Evolutionary conservation across 1,140 invertebrate genomes (phyloP), one percentile per base, ranked within the genome.

Genomic region (Pollicipes pollicipes): DNA sequence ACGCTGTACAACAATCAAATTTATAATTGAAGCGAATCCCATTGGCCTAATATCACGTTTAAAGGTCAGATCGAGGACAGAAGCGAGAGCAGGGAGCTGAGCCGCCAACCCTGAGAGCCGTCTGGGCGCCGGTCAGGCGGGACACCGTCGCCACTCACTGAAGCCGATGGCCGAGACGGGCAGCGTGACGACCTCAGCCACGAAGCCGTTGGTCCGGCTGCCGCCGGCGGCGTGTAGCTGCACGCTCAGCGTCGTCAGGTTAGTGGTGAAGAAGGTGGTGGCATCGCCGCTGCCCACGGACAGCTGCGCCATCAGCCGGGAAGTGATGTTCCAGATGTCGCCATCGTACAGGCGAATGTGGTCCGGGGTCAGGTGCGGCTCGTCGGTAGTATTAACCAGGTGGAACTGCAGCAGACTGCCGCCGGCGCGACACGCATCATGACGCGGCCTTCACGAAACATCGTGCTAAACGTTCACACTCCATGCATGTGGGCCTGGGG

Each of bases 181-280:
- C 29, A 98, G 80, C 0, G 94, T 96, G 0, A 98, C 88, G 70
- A 99, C 86, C 83, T 99, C 96, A 26, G 96, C 97, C 74, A 99
- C 91, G 78, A 99, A 99, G 70, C 97, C 97, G 80, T 96, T 90
- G n/a, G 86, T 83, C 31, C 87, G 88, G 66, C 91, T 91, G 0
- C 94, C 95, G 58, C 95, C 95, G 73, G 94, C 96, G 0, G 95
- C 93, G 77, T 97, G 93, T 21, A 99, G 79, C 78, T 93, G 89
- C 3, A 99, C 82, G 76, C 93, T 95, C 69, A 99, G 81, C 75
- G 90, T 91, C 0, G 90, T 86, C 28, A 86, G 85, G 68, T 82
- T 82, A 0, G 88, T 91, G 76, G 81, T 87, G 73, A 91, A 90
- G 35, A 93, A 83, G 73, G 85, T 86, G 73, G 89, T 90, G 58